A percentile compares a stretch with the other conserved stretches of the same genome.
These are phyloP conservation scores for Phallusia fumigata DNA, from an alignment of 23 tunicate genomes.

Conservation along the genomic window DNA sequence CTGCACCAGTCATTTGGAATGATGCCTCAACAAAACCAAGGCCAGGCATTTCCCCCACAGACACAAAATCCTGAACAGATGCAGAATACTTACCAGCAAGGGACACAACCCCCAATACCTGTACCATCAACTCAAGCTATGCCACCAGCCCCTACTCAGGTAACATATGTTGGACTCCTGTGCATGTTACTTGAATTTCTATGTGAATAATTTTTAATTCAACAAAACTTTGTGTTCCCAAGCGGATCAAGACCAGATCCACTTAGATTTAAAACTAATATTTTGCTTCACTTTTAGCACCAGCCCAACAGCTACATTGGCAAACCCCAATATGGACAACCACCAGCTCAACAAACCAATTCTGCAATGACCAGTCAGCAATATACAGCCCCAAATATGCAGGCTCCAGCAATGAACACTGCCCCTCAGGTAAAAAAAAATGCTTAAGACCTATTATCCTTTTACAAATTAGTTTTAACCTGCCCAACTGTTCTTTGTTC, in stretches of 20 bases:
- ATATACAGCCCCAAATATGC: neutral
- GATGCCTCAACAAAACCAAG: constrained; percentile 13
- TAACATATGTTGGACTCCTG: no score
- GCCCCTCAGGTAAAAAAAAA: neutral
- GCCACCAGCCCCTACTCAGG: constrained; percentile 20
- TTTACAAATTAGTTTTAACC: no score
- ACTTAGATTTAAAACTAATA: no score
- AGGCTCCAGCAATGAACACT: neutral
- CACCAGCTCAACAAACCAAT: constrained; percentile 3
- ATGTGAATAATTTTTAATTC: no score
- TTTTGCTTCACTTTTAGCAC: neutral
- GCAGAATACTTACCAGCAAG: constrained; percentile 19
- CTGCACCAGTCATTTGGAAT: constrained; percentile 8
- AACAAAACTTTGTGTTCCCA: no score
- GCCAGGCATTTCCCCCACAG: constrained; percentile 1
- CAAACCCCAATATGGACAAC: neutral
- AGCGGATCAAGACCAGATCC: no score
- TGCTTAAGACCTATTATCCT: no score
- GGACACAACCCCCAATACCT: neutral
- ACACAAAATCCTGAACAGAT: neutral
- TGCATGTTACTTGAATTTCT: no score
- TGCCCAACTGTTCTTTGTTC: no score
- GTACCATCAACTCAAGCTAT: neutral
- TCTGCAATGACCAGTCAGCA: constrained; percentile 9
- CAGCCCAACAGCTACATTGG: constrained; percentile 2